These are phyloP conservation scores for Channa maculata DNA, from an alignment of 2,113 vertebrate genomes.

Conservation along the genomic window DNA sequence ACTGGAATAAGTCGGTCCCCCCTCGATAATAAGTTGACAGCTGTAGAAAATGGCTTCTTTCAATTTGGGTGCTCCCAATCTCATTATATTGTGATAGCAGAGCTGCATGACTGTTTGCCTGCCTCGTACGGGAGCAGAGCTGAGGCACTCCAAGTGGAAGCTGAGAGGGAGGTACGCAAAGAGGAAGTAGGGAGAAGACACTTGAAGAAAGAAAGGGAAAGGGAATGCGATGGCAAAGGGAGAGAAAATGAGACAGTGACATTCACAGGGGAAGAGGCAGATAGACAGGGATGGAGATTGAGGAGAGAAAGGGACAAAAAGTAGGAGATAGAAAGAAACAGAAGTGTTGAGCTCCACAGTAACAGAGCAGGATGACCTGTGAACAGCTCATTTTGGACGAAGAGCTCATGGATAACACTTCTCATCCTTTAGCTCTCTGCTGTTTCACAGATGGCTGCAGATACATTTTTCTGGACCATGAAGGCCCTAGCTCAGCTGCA, in stretches of 20 bases:
- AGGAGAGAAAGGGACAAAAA: slow-evolving; percentile 2
- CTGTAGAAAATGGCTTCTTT: slow-evolving; percentile 86
- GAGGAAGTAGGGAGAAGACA: slow-evolving; percentile 39
- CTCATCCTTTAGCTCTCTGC: slow-evolving; percentile 3
- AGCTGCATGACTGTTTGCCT: slow-evolving; percentile 75
- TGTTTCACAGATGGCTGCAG: not conserved
- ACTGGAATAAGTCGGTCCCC: slow-evolving; percentile 68
- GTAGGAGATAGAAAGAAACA: slow-evolving; percentile 7
- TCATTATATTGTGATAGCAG: slow-evolving; percentile 78
- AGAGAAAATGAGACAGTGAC: slow-evolving; percentile 13
- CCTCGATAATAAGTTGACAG: slow-evolving; percentile 84
- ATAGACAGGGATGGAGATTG: not conserved
- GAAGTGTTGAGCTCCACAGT: slow-evolving; percentile 1
- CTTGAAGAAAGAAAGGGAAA: slow-evolving; percentile 30
- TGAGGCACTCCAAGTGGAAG: slow-evolving; percentile 9
- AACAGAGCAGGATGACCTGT: slow-evolving; percentile 36
- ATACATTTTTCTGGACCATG: slow-evolving; percentile 2
- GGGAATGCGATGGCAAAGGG: slow-evolving; percentile 10
- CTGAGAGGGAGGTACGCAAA: slow-evolving; percentile 18
- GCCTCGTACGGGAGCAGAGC: slow-evolving; percentile 39
- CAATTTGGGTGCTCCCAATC: slow-evolving; percentile 80
- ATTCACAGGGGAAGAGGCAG: slow-evolving; percentile 11
- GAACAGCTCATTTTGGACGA: slow-evolving; percentile 22
- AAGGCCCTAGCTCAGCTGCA: slow-evolving; percentile 23
- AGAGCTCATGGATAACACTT: not conserved